Percentiles rank a stretch among this genome's conserved stretches.
phyloP scores from a whole-genome alignment of 1,140 invertebrate genomes.

The Scylla paramamosain region DNA sequence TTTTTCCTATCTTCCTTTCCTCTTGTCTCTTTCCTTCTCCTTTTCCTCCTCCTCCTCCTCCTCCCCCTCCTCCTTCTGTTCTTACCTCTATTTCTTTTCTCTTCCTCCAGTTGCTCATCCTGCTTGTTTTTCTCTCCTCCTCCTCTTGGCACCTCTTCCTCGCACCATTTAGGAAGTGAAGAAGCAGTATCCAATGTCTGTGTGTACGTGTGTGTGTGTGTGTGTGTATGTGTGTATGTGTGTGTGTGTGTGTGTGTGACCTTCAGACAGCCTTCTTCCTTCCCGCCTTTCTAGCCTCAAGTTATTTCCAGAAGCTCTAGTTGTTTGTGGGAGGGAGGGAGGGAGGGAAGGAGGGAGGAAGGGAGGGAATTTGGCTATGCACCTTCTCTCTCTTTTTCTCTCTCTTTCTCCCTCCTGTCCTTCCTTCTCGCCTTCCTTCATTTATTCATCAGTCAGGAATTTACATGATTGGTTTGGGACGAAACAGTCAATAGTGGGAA shows the following conservation, averaged over 20 bases:
- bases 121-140: neutral
- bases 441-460: no score
- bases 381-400: neutral
- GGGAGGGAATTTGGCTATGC: neutral
- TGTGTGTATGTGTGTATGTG: neutral
- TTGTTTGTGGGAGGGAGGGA: neutral
- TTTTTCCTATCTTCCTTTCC: no score
- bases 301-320: neutral
- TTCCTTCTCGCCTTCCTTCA: neutral
- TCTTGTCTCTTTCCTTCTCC: no score
- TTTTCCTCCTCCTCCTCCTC: no score
- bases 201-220: neutral
- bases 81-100: neutral
- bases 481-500: no score
- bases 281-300: neutral
- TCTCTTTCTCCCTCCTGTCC: neutral
- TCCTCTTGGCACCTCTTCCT: neutral
- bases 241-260: slow-evolving; percentile 2
- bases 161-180: neutral
- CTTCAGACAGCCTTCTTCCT: neutral
- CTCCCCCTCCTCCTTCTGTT: neutral
- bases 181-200: neutral
- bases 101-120: neutral
- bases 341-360: neutral
- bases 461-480: no score